Base-by-base conservation (phyloP, 2,113 vertebrate species). In the Nansenia antarctica region DNA sequence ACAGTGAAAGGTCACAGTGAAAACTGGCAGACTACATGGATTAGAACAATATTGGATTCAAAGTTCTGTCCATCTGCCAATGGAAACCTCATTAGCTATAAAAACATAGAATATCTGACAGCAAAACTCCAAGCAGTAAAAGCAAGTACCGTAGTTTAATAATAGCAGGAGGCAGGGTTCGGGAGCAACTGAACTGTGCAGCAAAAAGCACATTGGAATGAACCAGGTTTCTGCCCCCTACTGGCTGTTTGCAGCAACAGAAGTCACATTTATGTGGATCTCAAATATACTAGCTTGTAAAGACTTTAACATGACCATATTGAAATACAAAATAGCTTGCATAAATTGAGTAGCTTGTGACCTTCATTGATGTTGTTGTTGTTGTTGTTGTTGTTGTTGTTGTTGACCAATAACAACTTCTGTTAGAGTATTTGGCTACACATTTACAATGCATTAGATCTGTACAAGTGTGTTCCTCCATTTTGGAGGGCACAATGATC, bases 171-270 rank as follows among this genome's bases (percentile, higher is more conserved):
- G 45, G 5, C 45, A 8, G 45, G 18, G 45, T 12, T 47, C 14
- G 39, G 39, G 39, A 42, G 12, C 39, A 42, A 42, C 39, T 49
- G n/a, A n/a, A n/a, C n/a, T n/a, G n/a, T n/a, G n/a, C n/a, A n/a
- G n/a, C 1, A 47, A 11, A 20, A 24, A 45, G 29, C 20, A 2
- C 1, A 9, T 72, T 61, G 14, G 32, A 62, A 69, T 1, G 18
- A 45, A n/a, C 42, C 54, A 20, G 58, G 65, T 64, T 2, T 72
- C 79, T 84, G 84, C 82, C 82, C 70, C 59, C 85, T 80, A 59
- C 64, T 86, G 87, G 81, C 61, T 27, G 32, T 61, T 67, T 65
- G 1, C 39, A 9, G 30, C 37, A 31, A 65, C 18, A 14, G 32
- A 18, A 1, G 37, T 57, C 14, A 15, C 54, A 15, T 35, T 11